Conservation (phyloP, 2,888 invertebrate species). For the Timema podura region DNA sequence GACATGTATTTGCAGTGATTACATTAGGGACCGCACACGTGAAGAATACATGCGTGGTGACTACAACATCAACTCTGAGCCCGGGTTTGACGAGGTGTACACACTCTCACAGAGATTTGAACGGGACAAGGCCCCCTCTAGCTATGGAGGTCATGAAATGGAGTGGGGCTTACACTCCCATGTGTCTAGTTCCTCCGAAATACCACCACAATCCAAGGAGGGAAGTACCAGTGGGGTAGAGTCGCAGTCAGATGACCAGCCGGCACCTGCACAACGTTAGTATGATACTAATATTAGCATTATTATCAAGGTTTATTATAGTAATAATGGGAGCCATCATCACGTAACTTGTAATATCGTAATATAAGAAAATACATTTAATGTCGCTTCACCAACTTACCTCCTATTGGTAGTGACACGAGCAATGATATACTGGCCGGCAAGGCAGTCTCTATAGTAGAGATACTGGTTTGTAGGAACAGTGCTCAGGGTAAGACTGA, state of each 20-base stretch:
- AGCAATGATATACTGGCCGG: too few relatives aligned
- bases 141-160: conserved; percentile 22
- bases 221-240: conserved; percentile 8
- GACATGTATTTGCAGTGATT: conserved; percentile 30
- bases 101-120: conserved; percentile 56
- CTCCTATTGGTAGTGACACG: too few relatives aligned
- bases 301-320: too few relatives aligned
- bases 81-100: conserved; percentile 54
- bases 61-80: conserved; percentile 40
- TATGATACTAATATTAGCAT: background rate
- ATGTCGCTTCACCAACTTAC: too few relatives aligned
- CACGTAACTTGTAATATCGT: too few relatives aligned
- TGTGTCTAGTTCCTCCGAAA: conserved; percentile 20
- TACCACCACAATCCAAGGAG: conserved; percentile 22
- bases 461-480: too few relatives aligned
- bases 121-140: conserved; percentile 25
- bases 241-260: conserved; percentile 19
- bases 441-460: too few relatives aligned
- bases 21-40: conserved; percentile 32
- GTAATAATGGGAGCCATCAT: too few relatives aligned
- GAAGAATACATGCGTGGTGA: conserved; percentile 35
- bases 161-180: conserved; percentile 25
- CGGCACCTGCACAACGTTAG: conserved; percentile 1
- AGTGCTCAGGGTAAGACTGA: too few relatives aligned
- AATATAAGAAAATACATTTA: too few relatives aligned